Percentiles rank a stretch among this genome's conserved stretches.
These are phyloP conservation scores for Sebastes minor DNA, from an alignment of 2,797 vertebrate species.

Conservation along the genomic window DNA sequence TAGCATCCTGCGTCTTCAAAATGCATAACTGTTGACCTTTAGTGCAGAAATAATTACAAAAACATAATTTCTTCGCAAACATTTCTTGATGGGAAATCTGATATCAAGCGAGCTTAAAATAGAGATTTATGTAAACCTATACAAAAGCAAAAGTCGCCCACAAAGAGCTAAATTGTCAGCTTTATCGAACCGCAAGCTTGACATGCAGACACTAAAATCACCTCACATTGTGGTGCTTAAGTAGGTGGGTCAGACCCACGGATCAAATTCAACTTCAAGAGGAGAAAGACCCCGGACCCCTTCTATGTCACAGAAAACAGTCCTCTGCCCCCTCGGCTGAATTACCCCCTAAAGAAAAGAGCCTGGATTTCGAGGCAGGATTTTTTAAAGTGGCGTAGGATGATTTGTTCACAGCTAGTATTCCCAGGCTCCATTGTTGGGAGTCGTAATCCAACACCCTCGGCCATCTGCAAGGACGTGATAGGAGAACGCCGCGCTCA, in stretches of 20 bases:
- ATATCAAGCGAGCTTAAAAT: not conserved
- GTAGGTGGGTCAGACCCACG: constrained; percentile 30
- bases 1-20: too few relatives aligned
- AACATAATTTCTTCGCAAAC: not conserved
- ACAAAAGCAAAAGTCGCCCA: constrained; percentile 34
- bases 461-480: constrained; percentile 80
- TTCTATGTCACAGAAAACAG: constrained; percentile 5
- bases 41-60: not conserved
- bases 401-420: constrained; percentile 81
- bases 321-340: constrained; percentile 28
- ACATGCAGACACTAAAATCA: constrained; percentile 39
- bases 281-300: constrained; percentile 26
- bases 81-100: not conserved
- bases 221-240: constrained; percentile 41
- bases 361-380: constrained; percentile 36
- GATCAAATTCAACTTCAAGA: constrained; percentile 70
- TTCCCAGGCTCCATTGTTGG: constrained; percentile 77
- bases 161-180: constrained; percentile 21
- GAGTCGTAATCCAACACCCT: constrained; percentile 76
- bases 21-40: too few relatives aligned
- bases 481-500: constrained; percentile 71
- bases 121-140: constrained; percentile 19
- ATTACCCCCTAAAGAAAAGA: constrained; percentile 58
- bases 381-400: constrained; percentile 58
- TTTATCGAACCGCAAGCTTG: constrained; percentile 37